These are phyloP conservation scores for Drosophila birchii DNA, from an alignment of 2,888 invertebrate species.

Conservation along the genomic window DNA sequence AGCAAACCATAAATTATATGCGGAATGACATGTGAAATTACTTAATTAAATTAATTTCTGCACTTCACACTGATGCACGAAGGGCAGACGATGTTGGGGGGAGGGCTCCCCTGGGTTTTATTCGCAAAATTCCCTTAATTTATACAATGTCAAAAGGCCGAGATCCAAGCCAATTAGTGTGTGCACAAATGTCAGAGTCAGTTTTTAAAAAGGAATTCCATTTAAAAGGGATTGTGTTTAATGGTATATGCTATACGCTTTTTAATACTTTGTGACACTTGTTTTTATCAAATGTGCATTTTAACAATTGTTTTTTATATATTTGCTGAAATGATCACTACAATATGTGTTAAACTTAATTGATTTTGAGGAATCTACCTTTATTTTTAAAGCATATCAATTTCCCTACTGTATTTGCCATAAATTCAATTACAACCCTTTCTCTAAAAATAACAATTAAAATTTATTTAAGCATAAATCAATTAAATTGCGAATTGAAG, in stretches of 20 bases:
- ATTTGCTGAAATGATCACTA: background rate
- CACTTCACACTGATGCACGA: constrained; percentile 16
- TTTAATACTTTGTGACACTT: background rate
- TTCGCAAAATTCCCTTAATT: constrained; percentile 55
- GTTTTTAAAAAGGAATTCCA: constrained; percentile 6
- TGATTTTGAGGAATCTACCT: background rate
- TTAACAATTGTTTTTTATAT: background rate
- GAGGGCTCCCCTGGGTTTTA: background rate
- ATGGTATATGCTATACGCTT: background rate
- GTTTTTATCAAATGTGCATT: background rate
- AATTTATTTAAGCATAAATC: constrained; percentile 3
- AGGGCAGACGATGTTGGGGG: background rate
- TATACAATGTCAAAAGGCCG: constrained; percentile 57
- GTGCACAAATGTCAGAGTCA: constrained; percentile 17
- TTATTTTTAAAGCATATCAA: background rate
- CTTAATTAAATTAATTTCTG: constrained; percentile 74
- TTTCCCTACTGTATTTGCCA: background rate
- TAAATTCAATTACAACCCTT: background rate
- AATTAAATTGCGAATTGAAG: background rate
- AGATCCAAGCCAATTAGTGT: constrained; percentile 48
- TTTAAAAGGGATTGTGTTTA: constrained; percentile 7
- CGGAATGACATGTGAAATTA: constrained; percentile 70
- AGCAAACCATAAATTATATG: constrained; percentile 68
- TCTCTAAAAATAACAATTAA: background rate
- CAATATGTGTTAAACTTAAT: background rate